Evolutionary conservation across 2,888 invertebrate genomes (phyloP), one percentile per base, ranked within the genome.

Genomic region (Andricus quercusramuli): DNA sequence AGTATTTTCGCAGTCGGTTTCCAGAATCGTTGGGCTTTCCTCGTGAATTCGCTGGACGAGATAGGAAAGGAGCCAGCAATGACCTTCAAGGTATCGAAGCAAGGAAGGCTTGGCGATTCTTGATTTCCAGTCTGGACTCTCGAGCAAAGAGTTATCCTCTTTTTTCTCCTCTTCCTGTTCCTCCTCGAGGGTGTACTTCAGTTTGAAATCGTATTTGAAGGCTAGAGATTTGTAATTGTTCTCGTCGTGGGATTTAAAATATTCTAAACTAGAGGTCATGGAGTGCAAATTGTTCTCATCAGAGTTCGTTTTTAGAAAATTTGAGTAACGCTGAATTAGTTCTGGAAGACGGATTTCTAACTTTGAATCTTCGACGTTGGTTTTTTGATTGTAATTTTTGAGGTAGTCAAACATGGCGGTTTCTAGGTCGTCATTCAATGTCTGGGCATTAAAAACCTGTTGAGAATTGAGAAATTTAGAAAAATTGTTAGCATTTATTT

Each of bases 41-140:
- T 94, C 93, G 86, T 95, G 94, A 83, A 96, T 94, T 89, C 95
- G 94, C 86, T 94, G 95, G 41, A 96, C 94, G n/a, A 96, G 94
- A 88, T 95, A 95, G 0, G 96, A 95, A 66, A 96, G 89, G 0
- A 96, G 93, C 95, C 96, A 96, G 87, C 96, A 96, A 84, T 95
- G 94, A 67, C 94, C 93, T 78, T 95, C 94, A 3, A 96, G 93
- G 87, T 96, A 96, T 3, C 94, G 94, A 29, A 95, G 93, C 78
- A 95, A 94, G 80, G 94, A 94, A 0, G 95, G 94, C 25, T 88
- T 86, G 17, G 91, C 82, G 37, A 83, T 81, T 79, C 93, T 88
- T 0, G 92, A 91, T 2, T 93, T 90, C 37, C 92, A 91, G 1
- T 79, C 13, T 8, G 66, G 74, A 29, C 67, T 68, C 17, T 76